A percentile compares a stretch with the other conserved stretches of the same genome.
These are phyloP conservation scores for Himalopsyche kuldschensis DNA, from an alignment of 2,888 invertebrate genomes.

Conservation along the genomic window DNA sequence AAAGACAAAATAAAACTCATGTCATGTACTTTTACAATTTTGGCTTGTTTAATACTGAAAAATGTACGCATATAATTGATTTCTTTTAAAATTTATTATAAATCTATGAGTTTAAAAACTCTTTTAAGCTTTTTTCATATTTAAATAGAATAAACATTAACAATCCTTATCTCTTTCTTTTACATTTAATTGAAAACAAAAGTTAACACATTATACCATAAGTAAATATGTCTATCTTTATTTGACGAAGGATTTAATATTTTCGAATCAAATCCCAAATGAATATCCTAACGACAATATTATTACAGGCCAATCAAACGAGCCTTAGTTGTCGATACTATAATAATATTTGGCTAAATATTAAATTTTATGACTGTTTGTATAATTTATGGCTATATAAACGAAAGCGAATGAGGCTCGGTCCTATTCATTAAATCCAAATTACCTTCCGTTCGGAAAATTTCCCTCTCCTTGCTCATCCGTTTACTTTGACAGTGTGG, in stretches of 20 bases:
- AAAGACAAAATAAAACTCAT: too few relatives aligned
- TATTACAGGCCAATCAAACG: background rate
- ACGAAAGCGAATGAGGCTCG: background rate
- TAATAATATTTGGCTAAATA: background rate
- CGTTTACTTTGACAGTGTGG: background rate
- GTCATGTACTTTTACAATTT: too few relatives aligned
- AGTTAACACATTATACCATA: too few relatives aligned
- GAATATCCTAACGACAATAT: background rate
- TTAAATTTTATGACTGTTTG: background rate
- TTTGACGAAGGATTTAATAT: background rate
- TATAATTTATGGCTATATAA: background rate
- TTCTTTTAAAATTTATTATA: too few relatives aligned
- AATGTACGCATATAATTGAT: too few relatives aligned
- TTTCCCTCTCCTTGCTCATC: background rate
- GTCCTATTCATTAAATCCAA: conserved; percentile 13
- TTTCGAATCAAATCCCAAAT: background rate
- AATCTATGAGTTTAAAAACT: too few relatives aligned
- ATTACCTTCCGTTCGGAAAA: conserved; percentile 1
- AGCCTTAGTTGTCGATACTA: background rate
- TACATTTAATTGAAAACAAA: too few relatives aligned
- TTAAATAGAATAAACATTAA: too few relatives aligned
- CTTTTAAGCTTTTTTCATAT: too few relatives aligned
- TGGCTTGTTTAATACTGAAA: too few relatives aligned
- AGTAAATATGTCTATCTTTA: too few relatives aligned
- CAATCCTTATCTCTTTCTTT: too few relatives aligned